phyloP scores from a whole-genome alignment of 1,140 invertebrate species.

The Eriocheir sinensis region DNA sequence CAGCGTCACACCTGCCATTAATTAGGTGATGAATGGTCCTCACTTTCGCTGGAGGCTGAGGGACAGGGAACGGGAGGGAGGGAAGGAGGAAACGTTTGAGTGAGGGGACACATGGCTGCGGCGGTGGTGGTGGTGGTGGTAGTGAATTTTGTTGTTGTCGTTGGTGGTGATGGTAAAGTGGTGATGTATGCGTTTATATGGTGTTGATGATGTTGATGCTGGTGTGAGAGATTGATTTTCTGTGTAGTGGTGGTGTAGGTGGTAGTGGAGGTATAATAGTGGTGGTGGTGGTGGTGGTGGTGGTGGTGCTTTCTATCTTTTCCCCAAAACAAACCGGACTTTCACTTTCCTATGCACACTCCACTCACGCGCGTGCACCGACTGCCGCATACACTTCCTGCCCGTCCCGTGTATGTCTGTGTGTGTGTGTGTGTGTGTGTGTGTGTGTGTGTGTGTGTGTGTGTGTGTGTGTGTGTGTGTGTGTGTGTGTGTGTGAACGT shows the following conservation, averaged over 20 bases:
- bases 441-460: constrained; percentile 22
- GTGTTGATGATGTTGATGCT: neutral
- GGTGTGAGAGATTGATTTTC: no score
- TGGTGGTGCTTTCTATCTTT: neutral
- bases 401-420: constrained; percentile 30
- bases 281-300: neutral
- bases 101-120: no score
- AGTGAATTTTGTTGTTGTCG: neutral
- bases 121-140: no score
- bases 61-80: no score
- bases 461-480: constrained; percentile 16
- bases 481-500: constrained; percentile 14
- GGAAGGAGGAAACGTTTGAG: no score
- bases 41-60: no score
- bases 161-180: no score
- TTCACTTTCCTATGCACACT: neutral
- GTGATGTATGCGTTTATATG: no score
- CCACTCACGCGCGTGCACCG: neutral
- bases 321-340: neutral
- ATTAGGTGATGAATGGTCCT: no score
- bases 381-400: neutral
- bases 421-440: constrained; percentile 38
- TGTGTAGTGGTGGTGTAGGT: no score
- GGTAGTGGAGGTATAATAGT: neutral
- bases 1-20: no score